These are phyloP conservation scores for Platichthys stellatus DNA, from an alignment of 2,113 vertebrate species.

Conservation along the genomic window DNA sequence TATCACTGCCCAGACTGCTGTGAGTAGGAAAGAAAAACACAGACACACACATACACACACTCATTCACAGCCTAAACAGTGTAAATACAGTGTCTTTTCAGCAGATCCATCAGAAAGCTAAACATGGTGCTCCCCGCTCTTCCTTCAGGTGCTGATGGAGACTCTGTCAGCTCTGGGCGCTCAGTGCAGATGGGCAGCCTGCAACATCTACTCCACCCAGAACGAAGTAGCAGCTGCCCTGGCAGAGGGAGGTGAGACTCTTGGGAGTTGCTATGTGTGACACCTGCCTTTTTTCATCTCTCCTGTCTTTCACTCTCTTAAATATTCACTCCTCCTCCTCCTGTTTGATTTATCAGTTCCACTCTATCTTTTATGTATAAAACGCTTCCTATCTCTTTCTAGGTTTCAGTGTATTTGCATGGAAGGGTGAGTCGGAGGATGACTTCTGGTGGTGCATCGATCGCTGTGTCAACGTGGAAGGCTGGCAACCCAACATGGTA, in stretches of 20 bases:
- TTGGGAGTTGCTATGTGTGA: slow-evolving; percentile 6
- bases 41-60: neutral
- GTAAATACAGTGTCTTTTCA: neutral
- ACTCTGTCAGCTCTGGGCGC: slow-evolving; percentile 93
- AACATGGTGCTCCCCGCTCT: neutral
- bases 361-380: neutral
- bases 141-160: slow-evolving; percentile 93
- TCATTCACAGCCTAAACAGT: neutral
- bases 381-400: neutral
- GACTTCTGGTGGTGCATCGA: slow-evolving; percentile 99
- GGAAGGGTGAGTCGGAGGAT: slow-evolving; percentile 98
- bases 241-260: slow-evolving; percentile 90
- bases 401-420: slow-evolving; percentile 97
- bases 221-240: slow-evolving; percentile 97
- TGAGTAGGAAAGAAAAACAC: slow-evolving; percentile 75
- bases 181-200: slow-evolving; percentile 97
- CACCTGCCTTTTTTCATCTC: slow-evolving; percentile 25
- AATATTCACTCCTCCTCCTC: neutral
- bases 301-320: neutral
- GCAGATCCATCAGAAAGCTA: neutral
- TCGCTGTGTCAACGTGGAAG: slow-evolving; percentile 96
- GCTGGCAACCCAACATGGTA: slow-evolving; percentile 99
- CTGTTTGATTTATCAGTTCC: neutral
- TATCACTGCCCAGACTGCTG: slow-evolving; percentile 97
- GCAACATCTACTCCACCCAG: slow-evolving; percentile 99